Conservation (phyloP, 2,888 invertebrate species). For the Clivina fossor region DNA sequence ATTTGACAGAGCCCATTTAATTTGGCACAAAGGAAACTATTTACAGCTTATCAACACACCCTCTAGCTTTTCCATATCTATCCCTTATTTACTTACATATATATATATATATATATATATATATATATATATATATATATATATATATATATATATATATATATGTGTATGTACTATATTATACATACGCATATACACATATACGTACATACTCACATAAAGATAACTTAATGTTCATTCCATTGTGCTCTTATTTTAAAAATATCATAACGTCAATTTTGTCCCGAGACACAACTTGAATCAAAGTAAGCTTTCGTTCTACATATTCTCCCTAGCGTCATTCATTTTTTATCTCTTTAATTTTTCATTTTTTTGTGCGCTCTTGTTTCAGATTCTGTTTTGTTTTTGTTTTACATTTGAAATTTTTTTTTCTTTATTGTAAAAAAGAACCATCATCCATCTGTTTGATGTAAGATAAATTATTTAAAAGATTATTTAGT, state of each 20-base stretch:
- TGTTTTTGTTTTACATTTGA: constrained; percentile 18
- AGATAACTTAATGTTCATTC: too few relatives aligned
- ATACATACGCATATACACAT: constrained; percentile 1
- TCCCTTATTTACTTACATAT: too few relatives aligned
- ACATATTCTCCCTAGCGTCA: constrained; percentile 1
- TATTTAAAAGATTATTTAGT: background rate
- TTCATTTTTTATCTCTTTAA: constrained; percentile 23
- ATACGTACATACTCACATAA: background rate
- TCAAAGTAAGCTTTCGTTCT: too few relatives aligned
- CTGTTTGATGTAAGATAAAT: background rate
- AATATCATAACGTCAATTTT: background rate
- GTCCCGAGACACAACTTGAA: background rate
- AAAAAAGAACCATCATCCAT: background rate
- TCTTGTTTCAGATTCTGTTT: too few relatives aligned
- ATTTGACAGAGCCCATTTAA: too few relatives aligned
- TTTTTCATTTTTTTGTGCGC: constrained; percentile 16
- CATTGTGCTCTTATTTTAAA: too few relatives aligned
- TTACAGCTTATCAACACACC: too few relatives aligned
- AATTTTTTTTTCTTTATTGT: constrained; percentile 16
- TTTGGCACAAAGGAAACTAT: too few relatives aligned
- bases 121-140: too few relatives aligned
- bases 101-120: too few relatives aligned
- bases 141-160: background rate
- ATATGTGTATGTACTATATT: background rate
- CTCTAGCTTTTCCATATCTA: too few relatives aligned